Conservation (phyloP, 1,140 invertebrate species). For the Tetramorium parvispinum region DNA sequence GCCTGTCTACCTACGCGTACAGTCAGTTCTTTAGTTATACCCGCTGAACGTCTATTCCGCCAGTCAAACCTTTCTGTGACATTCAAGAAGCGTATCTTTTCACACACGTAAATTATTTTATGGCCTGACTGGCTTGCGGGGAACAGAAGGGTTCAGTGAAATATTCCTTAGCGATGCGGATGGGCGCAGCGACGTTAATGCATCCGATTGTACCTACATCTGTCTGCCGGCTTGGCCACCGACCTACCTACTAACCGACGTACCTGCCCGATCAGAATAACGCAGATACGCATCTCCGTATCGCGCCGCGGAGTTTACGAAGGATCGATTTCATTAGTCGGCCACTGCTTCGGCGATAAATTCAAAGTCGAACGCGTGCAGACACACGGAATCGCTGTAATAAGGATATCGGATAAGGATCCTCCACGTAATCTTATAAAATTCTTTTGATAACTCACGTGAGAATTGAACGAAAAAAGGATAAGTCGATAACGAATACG, state of each 20-base stretch:
- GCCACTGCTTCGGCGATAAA: background rate
- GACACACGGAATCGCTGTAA: background rate
- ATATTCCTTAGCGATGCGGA: background rate
- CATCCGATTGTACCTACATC: conserved; percentile 7
- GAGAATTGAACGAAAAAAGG: background rate
- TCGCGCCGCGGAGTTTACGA: background rate
- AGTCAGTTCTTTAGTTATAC: background rate
- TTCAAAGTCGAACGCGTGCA: background rate
- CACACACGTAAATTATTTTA: background rate
- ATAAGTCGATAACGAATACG: background rate
- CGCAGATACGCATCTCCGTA: conserved; percentile 42
- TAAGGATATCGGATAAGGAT: background rate
- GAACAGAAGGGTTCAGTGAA: background rate
- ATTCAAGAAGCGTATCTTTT: background rate
- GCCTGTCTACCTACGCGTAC: conserved; percentile 40
- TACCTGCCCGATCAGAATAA: conserved; percentile 8
- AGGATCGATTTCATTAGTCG: conserved; percentile 14
- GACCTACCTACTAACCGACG: conserved; percentile 8
- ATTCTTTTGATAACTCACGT: background rate
- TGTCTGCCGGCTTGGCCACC: conserved; percentile 16
- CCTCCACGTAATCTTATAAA: background rate
- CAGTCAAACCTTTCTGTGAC: background rate
- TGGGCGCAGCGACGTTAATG: background rate
- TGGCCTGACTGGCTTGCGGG: too few relatives aligned
- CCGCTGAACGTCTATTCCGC: background rate